Conservation (phyloP, 1,140 invertebrate genomes). For the Lutraria rhynchaena region DNA sequence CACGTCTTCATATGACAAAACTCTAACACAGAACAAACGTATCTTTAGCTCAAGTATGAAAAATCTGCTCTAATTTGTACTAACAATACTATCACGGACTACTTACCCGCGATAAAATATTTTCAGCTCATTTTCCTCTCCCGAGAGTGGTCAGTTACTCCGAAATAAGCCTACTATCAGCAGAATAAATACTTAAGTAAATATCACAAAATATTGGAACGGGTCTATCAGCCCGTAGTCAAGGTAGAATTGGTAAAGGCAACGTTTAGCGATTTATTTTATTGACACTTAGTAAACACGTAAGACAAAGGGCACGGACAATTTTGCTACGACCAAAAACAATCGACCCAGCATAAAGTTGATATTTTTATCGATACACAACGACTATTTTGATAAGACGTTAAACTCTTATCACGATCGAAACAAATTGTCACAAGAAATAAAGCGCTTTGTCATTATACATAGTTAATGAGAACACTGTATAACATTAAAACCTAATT, state of each 20-base stretch:
- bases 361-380: slow-evolving; percentile 16
- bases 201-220: not conserved
- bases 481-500: too few species aligned
- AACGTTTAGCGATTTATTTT: slow-evolving; percentile 37
- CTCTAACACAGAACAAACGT: not conserved
- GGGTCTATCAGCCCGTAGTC: slow-evolving; percentile 47
- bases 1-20: slow-evolving; percentile 2
- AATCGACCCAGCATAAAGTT: slow-evolving; percentile 8
- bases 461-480: too few species aligned
- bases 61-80: not conserved
- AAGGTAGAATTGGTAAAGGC: slow-evolving; percentile 52
- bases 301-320: slow-evolving; percentile 48
- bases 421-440: not conserved
- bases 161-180: slow-evolving; percentile 25
- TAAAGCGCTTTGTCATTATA: not conserved
- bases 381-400: not conserved
- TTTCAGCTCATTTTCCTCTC: slow-evolving; percentile 21
- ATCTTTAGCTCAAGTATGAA: not conserved
- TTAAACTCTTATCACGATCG: not conserved
- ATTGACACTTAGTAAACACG: slow-evolving; percentile 52
- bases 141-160: slow-evolving; percentile 21
- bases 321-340: slow-evolving; percentile 29
- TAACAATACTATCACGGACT: not conserved
- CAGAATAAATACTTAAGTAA: slow-evolving; percentile 43
- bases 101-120: slow-evolving; percentile 22